Conservation (phyloP, 2,888 invertebrate species). For the Acholoe squamosa region DNA sequence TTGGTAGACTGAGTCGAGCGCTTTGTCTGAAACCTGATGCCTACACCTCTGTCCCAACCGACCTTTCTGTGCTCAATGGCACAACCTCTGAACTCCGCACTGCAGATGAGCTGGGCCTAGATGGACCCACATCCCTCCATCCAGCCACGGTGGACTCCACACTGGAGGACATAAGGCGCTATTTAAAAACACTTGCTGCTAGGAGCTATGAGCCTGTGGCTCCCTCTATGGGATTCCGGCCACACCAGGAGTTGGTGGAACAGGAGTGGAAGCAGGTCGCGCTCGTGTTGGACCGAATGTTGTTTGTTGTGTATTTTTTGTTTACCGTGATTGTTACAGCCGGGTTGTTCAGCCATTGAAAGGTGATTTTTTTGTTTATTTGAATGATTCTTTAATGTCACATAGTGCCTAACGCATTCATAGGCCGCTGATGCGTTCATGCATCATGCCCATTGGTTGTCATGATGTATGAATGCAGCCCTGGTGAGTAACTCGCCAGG, state of each 20-base stretch:
- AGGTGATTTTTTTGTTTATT: no score
- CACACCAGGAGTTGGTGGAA: constrained; percentile 62
- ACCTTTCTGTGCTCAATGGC: constrained; percentile 3
- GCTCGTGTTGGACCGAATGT: constrained; percentile 63
- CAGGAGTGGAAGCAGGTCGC: constrained; percentile 66
- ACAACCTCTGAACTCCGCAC: constrained; percentile 23
- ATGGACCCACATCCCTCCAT: background rate
- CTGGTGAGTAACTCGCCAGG: no score
- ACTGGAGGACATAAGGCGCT: constrained; percentile 63
- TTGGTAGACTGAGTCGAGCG: constrained; percentile 52
- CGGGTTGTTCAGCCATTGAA: constrained; percentile 51
- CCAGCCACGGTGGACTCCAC: constrained; percentile 56
- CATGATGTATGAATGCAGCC: no score
- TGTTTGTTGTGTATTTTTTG: constrained; percentile 46
- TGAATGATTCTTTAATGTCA: no score
- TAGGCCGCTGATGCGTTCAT: background rate
- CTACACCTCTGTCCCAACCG: constrained; percentile 63
- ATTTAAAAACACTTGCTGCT: constrained; percentile 51
- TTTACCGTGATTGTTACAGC: constrained; percentile 60
- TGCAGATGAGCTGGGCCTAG: constrained; percentile 26
- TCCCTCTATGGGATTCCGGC: background rate
- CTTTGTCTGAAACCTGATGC: constrained; percentile 63
- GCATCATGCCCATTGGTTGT: no score
- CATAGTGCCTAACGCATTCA: background rate
- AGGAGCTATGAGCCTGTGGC: background rate